Evolutionary conservation across 2,797 vertebrate species (phyloP).

Genomic region (Lerista edwardsae): DNA sequence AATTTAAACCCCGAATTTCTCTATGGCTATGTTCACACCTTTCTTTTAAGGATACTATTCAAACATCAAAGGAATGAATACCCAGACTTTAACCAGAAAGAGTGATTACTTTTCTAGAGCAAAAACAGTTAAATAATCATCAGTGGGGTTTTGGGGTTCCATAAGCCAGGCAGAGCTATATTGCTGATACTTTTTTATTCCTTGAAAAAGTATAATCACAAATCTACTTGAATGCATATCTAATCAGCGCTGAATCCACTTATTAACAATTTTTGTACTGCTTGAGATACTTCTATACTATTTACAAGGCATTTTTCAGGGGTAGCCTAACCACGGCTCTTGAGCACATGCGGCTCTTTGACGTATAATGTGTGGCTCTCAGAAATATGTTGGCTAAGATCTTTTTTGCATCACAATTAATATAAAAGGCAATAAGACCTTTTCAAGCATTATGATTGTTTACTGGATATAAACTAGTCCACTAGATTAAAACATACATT

Average conservation of each 20-base stretch:
- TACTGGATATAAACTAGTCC: too few species aligned
- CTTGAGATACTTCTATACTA: not conserved
- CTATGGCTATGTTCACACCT: not conserved
- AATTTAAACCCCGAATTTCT: too few species aligned
- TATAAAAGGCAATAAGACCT: too few species aligned
- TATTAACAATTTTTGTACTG: not conserved
- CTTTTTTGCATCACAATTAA: too few species aligned
- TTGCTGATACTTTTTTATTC: not conserved
- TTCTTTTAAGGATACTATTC: not conserved
- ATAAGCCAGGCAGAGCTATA: not conserved
- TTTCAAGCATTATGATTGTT: too few species aligned
- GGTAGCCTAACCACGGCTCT: too few species aligned
- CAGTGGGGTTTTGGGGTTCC: not conserved
- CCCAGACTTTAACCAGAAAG: not conserved
- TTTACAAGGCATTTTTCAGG: not conserved
- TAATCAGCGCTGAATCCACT: not conserved
- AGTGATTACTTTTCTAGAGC: not conserved
- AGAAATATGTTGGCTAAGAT: too few species aligned
- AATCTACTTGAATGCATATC: not conserved
- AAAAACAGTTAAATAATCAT: not conserved
- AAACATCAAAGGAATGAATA: not conserved
- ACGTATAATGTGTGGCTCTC: too few species aligned
- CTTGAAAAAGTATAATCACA: not conserved
- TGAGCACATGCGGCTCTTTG: too few species aligned
- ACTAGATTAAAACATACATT: too few species aligned